Conservation (phyloP, 23 tunicate species). For the Ciona savignyi region DNA sequence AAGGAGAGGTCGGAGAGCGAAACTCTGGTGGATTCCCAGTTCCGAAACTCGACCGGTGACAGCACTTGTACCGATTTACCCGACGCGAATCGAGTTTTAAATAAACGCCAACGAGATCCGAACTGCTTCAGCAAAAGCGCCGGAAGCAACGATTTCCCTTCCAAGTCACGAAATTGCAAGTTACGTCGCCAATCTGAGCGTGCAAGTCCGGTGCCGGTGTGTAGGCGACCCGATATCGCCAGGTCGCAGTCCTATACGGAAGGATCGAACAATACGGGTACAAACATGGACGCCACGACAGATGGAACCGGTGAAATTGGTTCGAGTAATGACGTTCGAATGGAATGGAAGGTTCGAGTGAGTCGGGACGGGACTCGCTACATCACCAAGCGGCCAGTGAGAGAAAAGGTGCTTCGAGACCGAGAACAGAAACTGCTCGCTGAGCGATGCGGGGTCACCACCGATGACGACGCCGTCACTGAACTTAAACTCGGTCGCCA, state of each 20-base stretch:
- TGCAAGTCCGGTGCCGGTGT: neutral
- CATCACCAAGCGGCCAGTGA: conserved; percentile 68
- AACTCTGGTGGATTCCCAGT: neutral
- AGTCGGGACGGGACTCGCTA: conserved; percentile 58
- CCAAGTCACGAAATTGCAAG: neutral
- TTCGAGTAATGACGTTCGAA: conserved; percentile 18
- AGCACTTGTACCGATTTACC: neutral
- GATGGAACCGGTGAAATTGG: neutral
- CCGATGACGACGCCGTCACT: conserved; percentile 44
- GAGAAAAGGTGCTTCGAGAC: conserved; percentile 31
- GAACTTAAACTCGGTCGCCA: conserved; percentile 58
- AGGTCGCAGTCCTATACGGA: conserved; percentile 23
- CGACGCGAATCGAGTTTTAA: neutral
- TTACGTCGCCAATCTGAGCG: conserved; percentile 32
- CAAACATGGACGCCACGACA: neutral
- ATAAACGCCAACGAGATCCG: neutral
- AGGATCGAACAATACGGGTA: neutral
- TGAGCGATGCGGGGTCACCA: conserved; percentile 44
- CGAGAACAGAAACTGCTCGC: conserved; percentile 43
- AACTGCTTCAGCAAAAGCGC: neutral
- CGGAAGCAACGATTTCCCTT: neutral
- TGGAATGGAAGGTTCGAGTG: conserved; percentile 58
- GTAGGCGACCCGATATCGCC: conserved; percentile 7
- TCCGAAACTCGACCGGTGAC: neutral
- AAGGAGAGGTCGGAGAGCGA: neutral